A percentile compares a stretch with the other conserved stretches of the same genome.
phyloP scores from a whole-genome alignment of 2,888 invertebrate species.

The Cremastinae sp. region DNA sequence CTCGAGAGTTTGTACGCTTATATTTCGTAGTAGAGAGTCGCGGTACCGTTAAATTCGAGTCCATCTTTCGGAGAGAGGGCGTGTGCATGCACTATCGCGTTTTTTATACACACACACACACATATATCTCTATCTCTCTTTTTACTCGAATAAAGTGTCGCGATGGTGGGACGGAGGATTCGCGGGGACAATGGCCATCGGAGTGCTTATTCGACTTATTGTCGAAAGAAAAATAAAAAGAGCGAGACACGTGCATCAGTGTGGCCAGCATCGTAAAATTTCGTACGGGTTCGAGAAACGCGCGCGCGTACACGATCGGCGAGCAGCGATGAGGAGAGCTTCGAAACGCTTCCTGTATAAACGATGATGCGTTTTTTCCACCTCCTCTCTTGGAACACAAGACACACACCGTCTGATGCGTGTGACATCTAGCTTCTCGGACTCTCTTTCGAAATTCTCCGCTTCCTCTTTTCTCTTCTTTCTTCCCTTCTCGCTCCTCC shows the following conservation, averaged over 20 bases:
- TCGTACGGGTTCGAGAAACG: constrained; percentile 36
- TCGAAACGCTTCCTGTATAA: constrained; percentile 61
- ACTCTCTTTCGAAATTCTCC: neutral
- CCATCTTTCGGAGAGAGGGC: neutral
- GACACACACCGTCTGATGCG: constrained; percentile 3
- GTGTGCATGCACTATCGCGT: no score
- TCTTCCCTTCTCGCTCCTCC: constrained; percentile 47
- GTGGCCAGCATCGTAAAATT: constrained; percentile 30
- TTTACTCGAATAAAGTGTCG: constrained; percentile 11
- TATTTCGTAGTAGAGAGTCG: neutral
- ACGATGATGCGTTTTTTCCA: constrained; percentile 54
- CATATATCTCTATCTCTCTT: constrained; percentile 25
- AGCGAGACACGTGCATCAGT: constrained; percentile 2
- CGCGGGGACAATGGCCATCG: constrained; percentile 39
- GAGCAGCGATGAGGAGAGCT: neutral
- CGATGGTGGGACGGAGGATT: neutral
- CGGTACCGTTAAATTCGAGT: constrained; percentile 20
- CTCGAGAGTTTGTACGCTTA: no score
- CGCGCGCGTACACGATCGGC: constrained; percentile 17
- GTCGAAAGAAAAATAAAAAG: neutral
- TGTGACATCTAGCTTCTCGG: constrained; percentile 8
- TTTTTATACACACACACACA: no score
- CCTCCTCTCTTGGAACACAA: constrained; percentile 5
- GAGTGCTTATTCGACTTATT: neutral
- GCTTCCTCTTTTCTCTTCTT: constrained; percentile 48